phyloP scores from a whole-genome alignment of 2,888 invertebrate species.

The Brenthis hecate region DNA sequence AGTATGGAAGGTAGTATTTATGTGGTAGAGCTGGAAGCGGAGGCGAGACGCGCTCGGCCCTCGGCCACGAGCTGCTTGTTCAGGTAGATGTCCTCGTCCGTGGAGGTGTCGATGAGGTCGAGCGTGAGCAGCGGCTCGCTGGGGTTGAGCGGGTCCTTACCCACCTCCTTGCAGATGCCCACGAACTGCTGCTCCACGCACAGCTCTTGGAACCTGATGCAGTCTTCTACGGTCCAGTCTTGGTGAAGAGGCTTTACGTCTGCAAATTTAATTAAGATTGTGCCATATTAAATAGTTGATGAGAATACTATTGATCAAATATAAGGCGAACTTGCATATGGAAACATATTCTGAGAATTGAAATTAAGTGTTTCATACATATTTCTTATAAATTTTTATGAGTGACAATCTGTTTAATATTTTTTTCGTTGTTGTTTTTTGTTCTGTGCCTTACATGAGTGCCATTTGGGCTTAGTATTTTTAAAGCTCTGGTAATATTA shows the following conservation, averaged over 20 bases:
- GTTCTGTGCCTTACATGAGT: no score
- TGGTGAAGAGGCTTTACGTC: constrained; percentile 80
- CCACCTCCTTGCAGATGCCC: constrained; percentile 84
- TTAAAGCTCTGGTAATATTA: no score
- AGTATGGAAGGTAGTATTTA: constrained; percentile 23
- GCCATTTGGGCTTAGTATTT: no score
- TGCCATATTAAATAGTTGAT: neutral
- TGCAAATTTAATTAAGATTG: constrained; percentile 43
- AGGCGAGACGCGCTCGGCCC: constrained; percentile 78
- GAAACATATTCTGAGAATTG: no score
- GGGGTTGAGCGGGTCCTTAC: constrained; percentile 83
- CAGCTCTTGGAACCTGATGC: constrained; percentile 86
- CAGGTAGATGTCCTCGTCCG: constrained; percentile 85
- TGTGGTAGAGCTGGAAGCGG: constrained; percentile 44
- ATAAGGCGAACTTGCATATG: no score
- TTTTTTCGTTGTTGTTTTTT: no score
- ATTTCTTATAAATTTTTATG: no score
- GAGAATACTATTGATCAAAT: no score
- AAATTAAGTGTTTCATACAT: no score
- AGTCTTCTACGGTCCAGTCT: constrained; percentile 89
- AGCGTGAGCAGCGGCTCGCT: constrained; percentile 85
- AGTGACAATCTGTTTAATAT: no score
- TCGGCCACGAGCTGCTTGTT: constrained; percentile 85
- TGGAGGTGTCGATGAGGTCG: constrained; percentile 87
- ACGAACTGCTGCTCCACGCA: constrained; percentile 87